These are phyloP conservation scores for Himalopsyche phryganea DNA, from an alignment of 1,140 invertebrate genomes.

Conservation along the genomic window DNA sequence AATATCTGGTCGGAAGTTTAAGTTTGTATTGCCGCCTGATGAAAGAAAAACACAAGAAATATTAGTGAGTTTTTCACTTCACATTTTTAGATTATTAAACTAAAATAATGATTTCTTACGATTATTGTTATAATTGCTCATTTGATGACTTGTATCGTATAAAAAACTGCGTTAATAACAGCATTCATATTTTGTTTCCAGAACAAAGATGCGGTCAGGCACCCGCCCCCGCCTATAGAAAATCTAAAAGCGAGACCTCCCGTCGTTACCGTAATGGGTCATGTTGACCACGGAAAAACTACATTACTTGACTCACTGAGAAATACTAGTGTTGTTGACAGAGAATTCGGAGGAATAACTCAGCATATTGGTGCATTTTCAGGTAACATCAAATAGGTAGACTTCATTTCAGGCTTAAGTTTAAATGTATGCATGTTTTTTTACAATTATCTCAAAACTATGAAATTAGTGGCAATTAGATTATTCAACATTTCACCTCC, in stretches of 20 bases:
- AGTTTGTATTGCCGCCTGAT: conserved; percentile 52
- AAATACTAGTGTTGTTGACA: conserved; percentile 78
- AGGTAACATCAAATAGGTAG: too few relatives aligned
- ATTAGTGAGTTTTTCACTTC: conserved; percentile 1
- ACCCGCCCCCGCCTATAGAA: conserved; percentile 61
- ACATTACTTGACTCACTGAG: conserved; percentile 90
- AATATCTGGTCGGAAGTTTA: conserved; percentile 60
- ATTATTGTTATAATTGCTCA: background rate
- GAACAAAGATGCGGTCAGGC: conserved; percentile 50
- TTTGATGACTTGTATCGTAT: too few relatives aligned
- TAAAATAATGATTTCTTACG: background rate
- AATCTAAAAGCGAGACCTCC: conserved; percentile 70
- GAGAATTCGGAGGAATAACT: conserved; percentile 99
- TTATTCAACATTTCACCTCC: too few relatives aligned
- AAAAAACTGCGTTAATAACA: too few relatives aligned
- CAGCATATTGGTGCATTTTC: conserved; percentile 99
- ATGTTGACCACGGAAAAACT: conserved; percentile 99
- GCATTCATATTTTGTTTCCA: conserved; percentile 15
- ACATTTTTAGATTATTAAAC: background rate
- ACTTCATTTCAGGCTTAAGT: too few relatives aligned
- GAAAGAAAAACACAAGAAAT: conserved; percentile 40
- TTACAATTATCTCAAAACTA: background rate
- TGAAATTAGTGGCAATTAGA: too few relatives aligned
- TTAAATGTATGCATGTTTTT: too few relatives aligned
- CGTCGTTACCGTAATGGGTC: conserved; percentile 98